Conservation (phyloP, 2,113 vertebrate genomes). For the Murina feae region DNA sequence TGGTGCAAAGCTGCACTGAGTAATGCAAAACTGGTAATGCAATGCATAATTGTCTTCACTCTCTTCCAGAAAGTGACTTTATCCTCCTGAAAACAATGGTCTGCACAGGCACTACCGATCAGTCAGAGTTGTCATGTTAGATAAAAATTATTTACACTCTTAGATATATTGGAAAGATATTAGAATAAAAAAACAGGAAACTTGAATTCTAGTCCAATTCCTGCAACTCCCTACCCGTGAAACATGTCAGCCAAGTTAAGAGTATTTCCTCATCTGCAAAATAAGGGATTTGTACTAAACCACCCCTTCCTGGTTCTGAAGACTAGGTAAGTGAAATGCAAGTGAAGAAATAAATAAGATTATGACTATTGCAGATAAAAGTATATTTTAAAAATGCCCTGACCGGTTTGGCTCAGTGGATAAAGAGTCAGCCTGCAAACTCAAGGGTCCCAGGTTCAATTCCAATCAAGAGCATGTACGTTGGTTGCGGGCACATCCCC, state of each 20-base stretch:
- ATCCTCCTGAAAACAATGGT: not conserved
- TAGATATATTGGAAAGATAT: not conserved
- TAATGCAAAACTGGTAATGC: not conserved
- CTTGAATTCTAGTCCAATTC: not conserved
- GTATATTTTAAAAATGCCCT: not conserved
- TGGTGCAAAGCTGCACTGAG: not conserved
- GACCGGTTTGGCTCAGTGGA: too few species aligned
- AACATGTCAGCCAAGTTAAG: not conserved
- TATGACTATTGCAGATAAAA: not conserved
- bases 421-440: too few species aligned
- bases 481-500: too few species aligned
- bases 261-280: not conserved
- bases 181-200: not conserved
- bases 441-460: too few species aligned
- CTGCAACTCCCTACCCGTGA: not conserved
- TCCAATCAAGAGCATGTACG: too few species aligned
- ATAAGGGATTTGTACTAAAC: not conserved
- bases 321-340: not conserved
- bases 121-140: not conserved
- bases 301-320: not conserved
- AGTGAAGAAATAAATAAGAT: not conserved
- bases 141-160: not conserved
- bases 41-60: not conserved
- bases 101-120: not conserved
- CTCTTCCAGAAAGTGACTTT: not conserved